These are phyloP conservation scores for Myopa testacea DNA, from an alignment of 2,888 invertebrate genomes.

Conservation along the genomic window DNA sequence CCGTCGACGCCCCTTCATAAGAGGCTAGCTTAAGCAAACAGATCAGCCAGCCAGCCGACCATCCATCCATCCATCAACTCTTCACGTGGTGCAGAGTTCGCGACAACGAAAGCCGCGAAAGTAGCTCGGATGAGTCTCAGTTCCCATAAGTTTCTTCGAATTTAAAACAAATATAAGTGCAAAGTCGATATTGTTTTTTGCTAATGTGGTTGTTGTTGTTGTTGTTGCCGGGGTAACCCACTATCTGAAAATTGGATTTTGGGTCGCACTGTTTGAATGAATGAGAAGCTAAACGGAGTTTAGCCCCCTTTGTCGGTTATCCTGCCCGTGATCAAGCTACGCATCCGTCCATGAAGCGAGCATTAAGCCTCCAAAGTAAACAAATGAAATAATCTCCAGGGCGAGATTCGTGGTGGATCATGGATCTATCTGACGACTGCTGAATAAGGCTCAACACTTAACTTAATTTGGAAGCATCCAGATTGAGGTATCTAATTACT, in stretches of 20 bases:
- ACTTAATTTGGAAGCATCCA: constrained; percentile 66
- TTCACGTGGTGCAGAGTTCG: background rate
- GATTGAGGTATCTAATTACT: constrained; percentile 60
- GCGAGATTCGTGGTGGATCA: constrained; percentile 32
- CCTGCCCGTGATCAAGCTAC: constrained; percentile 54
- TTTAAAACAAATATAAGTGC: constrained; percentile 36
- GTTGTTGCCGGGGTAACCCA: constrained; percentile 19
- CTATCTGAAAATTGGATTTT: constrained; percentile 37
- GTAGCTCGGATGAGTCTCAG: constrained; percentile 39
- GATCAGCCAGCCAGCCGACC: constrained; percentile 34
- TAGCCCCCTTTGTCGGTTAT: constrained; percentile 55
- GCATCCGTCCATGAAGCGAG: constrained; percentile 32
- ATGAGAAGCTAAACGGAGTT: constrained; percentile 46
- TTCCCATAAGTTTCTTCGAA: constrained; percentile 41
- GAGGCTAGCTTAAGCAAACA: constrained; percentile 57
- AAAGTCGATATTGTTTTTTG: constrained; percentile 33
- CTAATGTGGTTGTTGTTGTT: constrained; percentile 3
- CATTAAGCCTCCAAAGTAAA: constrained; percentile 1
- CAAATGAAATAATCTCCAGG: constrained; percentile 27
- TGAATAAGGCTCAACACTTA: constrained; percentile 64
- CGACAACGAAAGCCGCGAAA: constrained; percentile 16
- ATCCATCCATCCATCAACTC: constrained; percentile 17
- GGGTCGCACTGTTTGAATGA: constrained; percentile 45
- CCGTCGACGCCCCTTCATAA: constrained; percentile 36
- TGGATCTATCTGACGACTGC: constrained; percentile 48